Base-by-base conservation (phyloP, 2,113 vertebrate species). In the Falcunculus frontatus region DNA sequence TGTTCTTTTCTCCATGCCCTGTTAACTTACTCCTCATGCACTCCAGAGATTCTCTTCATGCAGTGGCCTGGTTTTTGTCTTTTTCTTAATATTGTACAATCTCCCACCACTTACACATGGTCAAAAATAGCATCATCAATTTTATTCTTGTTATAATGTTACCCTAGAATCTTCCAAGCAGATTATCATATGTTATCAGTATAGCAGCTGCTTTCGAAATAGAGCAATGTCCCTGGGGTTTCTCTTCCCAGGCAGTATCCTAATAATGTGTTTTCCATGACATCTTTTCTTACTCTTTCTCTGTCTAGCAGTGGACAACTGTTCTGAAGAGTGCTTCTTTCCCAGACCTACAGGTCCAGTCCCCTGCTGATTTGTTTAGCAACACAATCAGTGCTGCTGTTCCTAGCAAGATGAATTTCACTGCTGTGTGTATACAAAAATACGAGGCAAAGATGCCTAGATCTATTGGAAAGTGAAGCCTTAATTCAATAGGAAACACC, bases 101-200 rank as follows among this genome's bases (percentile, higher is more conserved):
- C 32, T 91, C 33, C 44, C 22, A 70, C 55, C 25, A 39, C 70
- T 95, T 89, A 41, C 30, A 53, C 21, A 20, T 56, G 63, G 57
- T 73, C 89, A 83, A 82, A 96, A 93, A 80, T 64, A 57, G 33
- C 35, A 25, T 82, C 72, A 93, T 91, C 55, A 47, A n/a, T 96
- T 94, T 96, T 83, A 53, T 93, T 90, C 46, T 74, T 60, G 55
- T 90, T 93, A 69, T 67, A 88, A 50, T 25, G 44, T 95, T 92
- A 77, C 17, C 42, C 35, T 76, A 41, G 60, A 85, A 78, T 86
- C 64, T 92, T 90, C 63, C 75, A 84, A 63, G 35, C 3, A 2
- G 47, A 81, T 96, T 86, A 93, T 88, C 30, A 1, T 91, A 73
- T 49, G 39, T 83, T 90, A 67, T 25, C 16, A 3, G 30, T 57